Conservation (phyloP, 2,797 vertebrate genomes). For the Arctocebus calabarensis region DNA sequence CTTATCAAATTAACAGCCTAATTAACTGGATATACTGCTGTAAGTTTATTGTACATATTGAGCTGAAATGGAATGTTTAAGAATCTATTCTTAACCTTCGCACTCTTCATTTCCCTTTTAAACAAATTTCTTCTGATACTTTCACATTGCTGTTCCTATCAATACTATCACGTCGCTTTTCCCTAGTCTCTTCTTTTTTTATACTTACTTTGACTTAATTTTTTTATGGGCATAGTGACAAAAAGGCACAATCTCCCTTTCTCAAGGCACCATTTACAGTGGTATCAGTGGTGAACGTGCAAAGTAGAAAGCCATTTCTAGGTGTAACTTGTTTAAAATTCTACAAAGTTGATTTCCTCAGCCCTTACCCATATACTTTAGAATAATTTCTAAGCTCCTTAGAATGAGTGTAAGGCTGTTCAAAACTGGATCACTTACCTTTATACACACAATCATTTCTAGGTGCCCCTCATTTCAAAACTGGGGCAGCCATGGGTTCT, state of each 20-base stretch:
- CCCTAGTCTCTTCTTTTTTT: background rate
- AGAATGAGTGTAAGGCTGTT: background rate
- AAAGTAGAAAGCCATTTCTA: background rate
- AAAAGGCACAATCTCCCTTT: background rate
- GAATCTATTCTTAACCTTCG: background rate
- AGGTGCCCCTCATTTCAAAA: background rate
- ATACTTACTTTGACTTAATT: background rate
- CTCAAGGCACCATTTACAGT: background rate
- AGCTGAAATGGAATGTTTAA: background rate
- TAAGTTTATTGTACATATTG: background rate
- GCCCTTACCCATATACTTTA: background rate
- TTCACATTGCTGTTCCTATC: background rate
- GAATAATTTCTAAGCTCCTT: background rate
- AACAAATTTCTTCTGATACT: constrained; percentile 10
- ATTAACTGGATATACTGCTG: constrained; percentile 38
- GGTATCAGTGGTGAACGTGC: background rate
- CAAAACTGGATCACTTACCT: background rate
- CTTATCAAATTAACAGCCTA: constrained; percentile 70
- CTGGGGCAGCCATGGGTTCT: background rate
- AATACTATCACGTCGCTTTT: background rate
- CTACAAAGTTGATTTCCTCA: background rate
- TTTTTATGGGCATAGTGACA: background rate
- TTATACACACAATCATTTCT: background rate
- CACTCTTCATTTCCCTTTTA: background rate
- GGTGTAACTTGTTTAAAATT: background rate